Evolutionary conservation across 2,888 invertebrate genomes (phyloP).

Genomic region (Drosophila eohydei): DNA sequence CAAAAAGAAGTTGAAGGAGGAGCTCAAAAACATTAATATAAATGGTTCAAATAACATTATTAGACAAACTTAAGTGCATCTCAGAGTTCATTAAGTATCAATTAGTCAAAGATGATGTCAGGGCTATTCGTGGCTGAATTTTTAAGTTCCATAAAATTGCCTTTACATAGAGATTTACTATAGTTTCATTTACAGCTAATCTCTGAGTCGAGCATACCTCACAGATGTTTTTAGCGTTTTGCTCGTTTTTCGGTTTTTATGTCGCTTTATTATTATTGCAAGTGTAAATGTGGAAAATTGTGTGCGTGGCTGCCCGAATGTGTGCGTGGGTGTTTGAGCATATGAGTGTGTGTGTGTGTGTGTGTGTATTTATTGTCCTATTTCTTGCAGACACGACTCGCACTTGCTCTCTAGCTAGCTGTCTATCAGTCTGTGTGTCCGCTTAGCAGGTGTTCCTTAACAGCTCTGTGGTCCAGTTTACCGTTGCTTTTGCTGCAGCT

Average conservation of each 20-base stretch:
- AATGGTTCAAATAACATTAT: no score
- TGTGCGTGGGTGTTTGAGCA: constrained; percentile 21
- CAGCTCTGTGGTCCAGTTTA: constrained; percentile 36
- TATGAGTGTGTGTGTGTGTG: constrained; percentile 15
- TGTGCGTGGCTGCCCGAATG: constrained; percentile 35
- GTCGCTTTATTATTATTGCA: constrained; percentile 77
- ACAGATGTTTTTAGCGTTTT: constrained; percentile 1
- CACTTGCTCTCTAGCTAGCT: constrained; percentile 15
- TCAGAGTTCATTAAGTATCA: no score
- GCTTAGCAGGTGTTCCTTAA: constrained; percentile 39
- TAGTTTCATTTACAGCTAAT: constrained; percentile 1
- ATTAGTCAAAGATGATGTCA: no score
- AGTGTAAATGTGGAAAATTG: constrained; percentile 75
- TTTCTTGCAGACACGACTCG: constrained; percentile 40
- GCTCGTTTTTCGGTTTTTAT: constrained; percentile 45
- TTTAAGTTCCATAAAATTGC: neutral
- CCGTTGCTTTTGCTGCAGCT: constrained; percentile 48
- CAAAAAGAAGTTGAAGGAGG: no score
- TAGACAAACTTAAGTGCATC: no score
- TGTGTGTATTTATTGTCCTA: constrained; percentile 63
- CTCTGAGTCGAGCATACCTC: constrained; percentile 3
- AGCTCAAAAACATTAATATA: neutral
- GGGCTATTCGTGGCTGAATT: neutral
- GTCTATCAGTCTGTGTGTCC: constrained; percentile 12
- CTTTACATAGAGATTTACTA: neutral